Evolutionary conservation across 2,888 invertebrate genomes (phyloP).

Genomic region (Drosophila infuscata): DNA sequence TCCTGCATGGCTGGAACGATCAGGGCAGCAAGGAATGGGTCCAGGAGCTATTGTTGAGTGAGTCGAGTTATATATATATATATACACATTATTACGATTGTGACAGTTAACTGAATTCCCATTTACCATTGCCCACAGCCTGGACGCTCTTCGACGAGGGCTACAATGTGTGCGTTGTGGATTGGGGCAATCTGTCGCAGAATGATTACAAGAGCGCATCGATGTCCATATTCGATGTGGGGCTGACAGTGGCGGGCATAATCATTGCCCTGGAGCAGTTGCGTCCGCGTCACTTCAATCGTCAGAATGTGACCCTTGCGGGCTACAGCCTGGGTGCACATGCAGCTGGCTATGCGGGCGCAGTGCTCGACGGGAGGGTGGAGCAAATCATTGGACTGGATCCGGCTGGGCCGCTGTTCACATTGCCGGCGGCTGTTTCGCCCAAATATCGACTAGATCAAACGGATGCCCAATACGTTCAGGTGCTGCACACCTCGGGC

Average conservation of each 20-base stretch:
- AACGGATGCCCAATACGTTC: slow-evolving; percentile 83
- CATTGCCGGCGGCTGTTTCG: slow-evolving; percentile 81
- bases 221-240: slow-evolving; percentile 84
- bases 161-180: slow-evolving; percentile 83
- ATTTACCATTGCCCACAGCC: slow-evolving; percentile 57
- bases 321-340: slow-evolving; percentile 85
- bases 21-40: slow-evolving; percentile 83
- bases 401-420: slow-evolving; percentile 84
- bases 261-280: slow-evolving; percentile 80
- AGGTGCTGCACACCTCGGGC: slow-evolving; percentile 84
- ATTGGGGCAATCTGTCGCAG: slow-evolving; percentile 83
- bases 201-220: slow-evolving; percentile 82
- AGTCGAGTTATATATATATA: slow-evolving; percentile 27
- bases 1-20: slow-evolving; percentile 84
- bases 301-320: slow-evolving; percentile 81
- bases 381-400: slow-evolving; percentile 85
- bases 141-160: slow-evolving; percentile 81
- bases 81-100: background rate
- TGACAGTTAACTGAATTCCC: background rate
- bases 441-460: slow-evolving; percentile 80
- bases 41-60: slow-evolving; percentile 79
- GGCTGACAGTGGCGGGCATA: slow-evolving; percentile 83
- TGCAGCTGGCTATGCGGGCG: slow-evolving; percentile 83
- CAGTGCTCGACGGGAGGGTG: slow-evolving; percentile 76
- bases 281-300: slow-evolving; percentile 69